Base-by-base conservation (phyloP, 2,888 invertebrate species). In the Amiota communis region DNA sequence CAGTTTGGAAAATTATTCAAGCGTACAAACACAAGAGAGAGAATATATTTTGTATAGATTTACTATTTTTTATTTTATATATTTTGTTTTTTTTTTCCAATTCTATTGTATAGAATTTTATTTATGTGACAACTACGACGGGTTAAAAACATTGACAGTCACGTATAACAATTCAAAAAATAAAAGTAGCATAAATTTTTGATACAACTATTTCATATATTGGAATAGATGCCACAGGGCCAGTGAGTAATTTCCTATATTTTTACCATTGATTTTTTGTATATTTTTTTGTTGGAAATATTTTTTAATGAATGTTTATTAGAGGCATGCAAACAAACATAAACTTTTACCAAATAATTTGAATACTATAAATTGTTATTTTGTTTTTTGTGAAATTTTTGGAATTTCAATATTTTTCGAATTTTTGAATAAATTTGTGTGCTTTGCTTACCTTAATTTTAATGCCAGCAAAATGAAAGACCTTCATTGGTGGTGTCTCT, bases 381-480 rank as follows among this genome's bases (percentile, higher is more conserved):
- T 23, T 23, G 23, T 23, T 3, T 36, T 36, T 36, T 36, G 36
- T 2, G 36, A 2, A 36, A 6, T 6, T 36, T 36, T 36, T 2
- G 6, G 6, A 20, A 51, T 72, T 67, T 23, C 51, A 61, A 46
- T 10, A 11, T 10, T n/a, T n/a, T n/a, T n/a, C n/a, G 13, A 1
- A 15, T 13, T 15, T 4, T 63, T 51, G 4, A 9, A 36, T 36
- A 2, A 23, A 23, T 64, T 23, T 53, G n/a, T 13, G 1, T 46
- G 12, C 4, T 36, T 36, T 61, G 94, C 95, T 94, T 89, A 96
- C 96, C 90, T 95, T 94, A 49, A 96, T 94, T 84, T 92, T 92
- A 71, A 96, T 93, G 68, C 95, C 95, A 2, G 92, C 91, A 71
- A 93, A 90, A 57, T 92, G 92, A 88, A 96, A 96, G 36, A 93